Evolutionary conservation across 2,113 vertebrate species (phyloP).

Genomic region (Colinus virginianus): DNA sequence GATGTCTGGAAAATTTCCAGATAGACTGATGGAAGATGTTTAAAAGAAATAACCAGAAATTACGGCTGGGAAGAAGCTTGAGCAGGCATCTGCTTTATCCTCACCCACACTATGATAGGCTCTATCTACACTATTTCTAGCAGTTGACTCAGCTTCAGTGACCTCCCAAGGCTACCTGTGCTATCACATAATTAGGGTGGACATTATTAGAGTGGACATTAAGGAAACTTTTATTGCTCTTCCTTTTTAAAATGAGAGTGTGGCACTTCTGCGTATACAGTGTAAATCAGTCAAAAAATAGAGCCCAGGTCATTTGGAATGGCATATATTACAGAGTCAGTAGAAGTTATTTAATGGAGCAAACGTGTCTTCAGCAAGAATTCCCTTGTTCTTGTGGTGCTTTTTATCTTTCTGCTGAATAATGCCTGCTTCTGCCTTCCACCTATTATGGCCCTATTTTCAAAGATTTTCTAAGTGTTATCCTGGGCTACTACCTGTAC

Average conservation of each 20-base stretch:
- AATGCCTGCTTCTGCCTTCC: neutral
- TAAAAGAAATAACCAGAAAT: neutral
- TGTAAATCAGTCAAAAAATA: neutral
- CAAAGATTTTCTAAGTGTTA: conserved; percentile 32
- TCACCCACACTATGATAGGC: neutral
- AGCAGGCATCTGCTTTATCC: neutral
- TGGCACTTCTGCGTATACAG: neutral
- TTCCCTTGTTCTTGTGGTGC: neutral
- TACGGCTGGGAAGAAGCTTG: neutral
- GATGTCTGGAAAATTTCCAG: neutral
- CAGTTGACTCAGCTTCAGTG: neutral
- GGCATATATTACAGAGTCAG: neutral
- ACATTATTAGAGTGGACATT: neutral
- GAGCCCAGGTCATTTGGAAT: neutral
- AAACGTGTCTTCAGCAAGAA: neutral
- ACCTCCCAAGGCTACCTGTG: neutral
- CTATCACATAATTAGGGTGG: neutral
- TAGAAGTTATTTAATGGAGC: neutral
- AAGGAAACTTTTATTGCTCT: neutral
- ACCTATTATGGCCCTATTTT: neutral
- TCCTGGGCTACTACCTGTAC: neutral
- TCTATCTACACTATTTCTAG: neutral
- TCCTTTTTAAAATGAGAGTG: neutral
- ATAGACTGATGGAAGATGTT: neutral
- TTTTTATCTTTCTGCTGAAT: neutral